Evolutionary conservation across 2,888 invertebrate genomes (phyloP).

Genomic region (Litoditis marina): DNA sequence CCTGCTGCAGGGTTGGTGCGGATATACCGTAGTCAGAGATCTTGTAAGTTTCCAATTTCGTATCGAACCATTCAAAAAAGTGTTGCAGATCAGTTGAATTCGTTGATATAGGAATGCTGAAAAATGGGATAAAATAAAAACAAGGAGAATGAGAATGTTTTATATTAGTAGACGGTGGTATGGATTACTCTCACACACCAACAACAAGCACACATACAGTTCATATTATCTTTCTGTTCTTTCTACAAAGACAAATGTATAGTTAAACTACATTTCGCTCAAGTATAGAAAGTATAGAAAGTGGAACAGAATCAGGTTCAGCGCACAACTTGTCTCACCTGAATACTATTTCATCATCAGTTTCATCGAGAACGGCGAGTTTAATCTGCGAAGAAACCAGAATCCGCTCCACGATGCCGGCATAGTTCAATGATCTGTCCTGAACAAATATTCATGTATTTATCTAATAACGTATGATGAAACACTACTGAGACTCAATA

Average conservation of each 20-base stretch:
- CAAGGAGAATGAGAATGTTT: background rate
- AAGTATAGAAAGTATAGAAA: too few species aligned
- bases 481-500: too few species aligned
- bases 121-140: background rate
- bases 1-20: slow-evolving; percentile 55
- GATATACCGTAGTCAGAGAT: slow-evolving; percentile 52
- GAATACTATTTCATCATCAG: slow-evolving; percentile 37
- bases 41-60: slow-evolving; percentile 21
- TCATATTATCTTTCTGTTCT: too few species aligned
- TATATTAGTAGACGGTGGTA: background rate
- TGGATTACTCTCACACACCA: too few species aligned
- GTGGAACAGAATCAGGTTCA: background rate
- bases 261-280: too few species aligned
- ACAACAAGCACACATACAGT: too few species aligned
- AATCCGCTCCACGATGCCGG: background rate
- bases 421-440: too few species aligned
- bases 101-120: slow-evolving; percentile 41
- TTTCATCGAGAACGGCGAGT: slow-evolving; percentile 24
- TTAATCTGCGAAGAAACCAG: slow-evolving; percentile 8
- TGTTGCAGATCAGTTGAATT: slow-evolving; percentile 33
- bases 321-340: slow-evolving; percentile 15
- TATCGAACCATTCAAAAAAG: slow-evolving; percentile 47
- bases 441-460: too few species aligned
- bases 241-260: too few species aligned
- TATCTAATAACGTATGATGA: too few species aligned